These are phyloP conservation scores for Caenorhabditis latens DNA, from an alignment of 1,140 invertebrate genomes.

Conservation along the genomic window DNA sequence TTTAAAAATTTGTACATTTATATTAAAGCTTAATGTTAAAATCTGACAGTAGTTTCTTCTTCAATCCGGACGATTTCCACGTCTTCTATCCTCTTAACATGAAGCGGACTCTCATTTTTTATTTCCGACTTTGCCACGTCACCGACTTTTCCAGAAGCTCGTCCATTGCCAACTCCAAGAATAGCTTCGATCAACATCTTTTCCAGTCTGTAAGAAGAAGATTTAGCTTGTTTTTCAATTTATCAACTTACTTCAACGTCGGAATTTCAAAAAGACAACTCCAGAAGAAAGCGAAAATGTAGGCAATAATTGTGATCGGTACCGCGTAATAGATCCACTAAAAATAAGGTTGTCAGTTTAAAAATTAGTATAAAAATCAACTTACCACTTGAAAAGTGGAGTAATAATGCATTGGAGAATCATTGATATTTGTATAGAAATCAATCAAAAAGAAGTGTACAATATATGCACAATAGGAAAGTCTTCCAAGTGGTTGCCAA, in stretches of 20 bases:
- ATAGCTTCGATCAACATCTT: slow-evolving; percentile 17
- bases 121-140: not conserved
- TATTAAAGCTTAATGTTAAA: too few species aligned
- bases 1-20: too few species aligned
- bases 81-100: too few species aligned
- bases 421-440: slow-evolving; percentile 37
- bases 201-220: not conserved
- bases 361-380: not conserved
- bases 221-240: not conserved
- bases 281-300: slow-evolving; percentile 57
- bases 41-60: too few species aligned
- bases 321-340: slow-evolving; percentile 59
- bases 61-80: too few species aligned
- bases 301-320: slow-evolving; percentile 42
- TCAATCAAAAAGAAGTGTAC: slow-evolving; percentile 60
- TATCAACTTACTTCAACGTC: slow-evolving; percentile 1
- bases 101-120: not conserved
- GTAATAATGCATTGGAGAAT: slow-evolving; percentile 31
- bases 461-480: slow-evolving; percentile 65
- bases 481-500: slow-evolving; percentile 60
- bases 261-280: slow-evolving; percentile 58
- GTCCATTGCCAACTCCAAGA: not conserved
- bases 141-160: slow-evolving; percentile 4
- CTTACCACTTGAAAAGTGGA: slow-evolving; percentile 32
- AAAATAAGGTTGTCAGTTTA: not conserved